Conservation (phyloP, 2,888 invertebrate species). For the Biston betularia region DNA sequence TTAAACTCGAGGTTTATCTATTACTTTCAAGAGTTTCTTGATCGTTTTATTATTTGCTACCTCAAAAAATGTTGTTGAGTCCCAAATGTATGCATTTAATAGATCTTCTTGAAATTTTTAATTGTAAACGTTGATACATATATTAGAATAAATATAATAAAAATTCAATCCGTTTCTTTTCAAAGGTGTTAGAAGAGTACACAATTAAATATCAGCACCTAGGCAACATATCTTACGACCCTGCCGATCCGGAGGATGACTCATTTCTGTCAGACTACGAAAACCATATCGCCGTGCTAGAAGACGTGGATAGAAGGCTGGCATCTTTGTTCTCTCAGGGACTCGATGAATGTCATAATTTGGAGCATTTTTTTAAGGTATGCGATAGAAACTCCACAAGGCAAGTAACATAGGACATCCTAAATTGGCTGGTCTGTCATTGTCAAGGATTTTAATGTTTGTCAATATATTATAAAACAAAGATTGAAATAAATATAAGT, state of each 20-base stretch:
- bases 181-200: constrained; percentile 73
- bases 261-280: constrained; percentile 89
- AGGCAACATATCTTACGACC: constrained; percentile 89
- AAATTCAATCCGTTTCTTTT: background rate
- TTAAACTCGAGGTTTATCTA: too few species aligned
- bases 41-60: too few species aligned
- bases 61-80: too few species aligned
- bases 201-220: constrained; percentile 64
- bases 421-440: background rate
- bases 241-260: constrained; percentile 89
- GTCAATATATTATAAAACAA: too few species aligned
- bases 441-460: too few species aligned
- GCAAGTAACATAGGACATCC: too few species aligned
- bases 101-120: too few species aligned
- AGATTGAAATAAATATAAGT: too few species aligned
- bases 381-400: background rate
- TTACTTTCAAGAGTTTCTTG: too few species aligned
- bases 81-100: too few species aligned
- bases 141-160: too few species aligned
- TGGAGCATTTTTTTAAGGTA: constrained; percentile 80
- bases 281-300: constrained; percentile 87
- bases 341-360: constrained; percentile 90
- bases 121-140: too few species aligned
- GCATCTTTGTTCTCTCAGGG: constrained; percentile 93
- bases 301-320: constrained; percentile 91